Conservation (phyloP, 2,888 invertebrate genomes). For the Leptinotarsa peninsularis region DNA sequence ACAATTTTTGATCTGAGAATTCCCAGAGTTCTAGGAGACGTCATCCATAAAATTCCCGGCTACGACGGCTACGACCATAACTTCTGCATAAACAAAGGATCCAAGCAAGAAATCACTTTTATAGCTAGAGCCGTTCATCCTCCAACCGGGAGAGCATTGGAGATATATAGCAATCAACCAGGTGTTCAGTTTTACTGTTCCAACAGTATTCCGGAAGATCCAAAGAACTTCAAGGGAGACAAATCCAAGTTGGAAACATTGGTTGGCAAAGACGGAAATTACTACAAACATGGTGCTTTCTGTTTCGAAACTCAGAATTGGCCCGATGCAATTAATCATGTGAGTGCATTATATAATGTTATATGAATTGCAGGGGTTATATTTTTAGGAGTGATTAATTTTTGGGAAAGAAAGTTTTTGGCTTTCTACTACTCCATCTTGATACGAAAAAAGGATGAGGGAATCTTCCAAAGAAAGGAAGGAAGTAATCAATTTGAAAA, state of each 20-base stretch:
- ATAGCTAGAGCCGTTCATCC: constrained; percentile 79
- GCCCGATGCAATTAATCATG: constrained; percentile 90
- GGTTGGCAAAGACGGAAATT: constrained; percentile 55
- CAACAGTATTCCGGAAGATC: constrained; percentile 76
- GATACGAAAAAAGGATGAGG: no score
- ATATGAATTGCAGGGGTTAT: no score
- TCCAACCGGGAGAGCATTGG: constrained; percentile 73
- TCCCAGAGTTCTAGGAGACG: constrained; percentile 74
- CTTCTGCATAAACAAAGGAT: constrained; percentile 78
- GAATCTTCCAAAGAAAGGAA: no score
- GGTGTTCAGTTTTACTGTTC: constrained; percentile 92
- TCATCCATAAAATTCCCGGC: constrained; percentile 75
- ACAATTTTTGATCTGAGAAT: constrained; percentile 81
- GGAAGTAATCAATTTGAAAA: no score
- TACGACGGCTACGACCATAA: constrained; percentile 84
- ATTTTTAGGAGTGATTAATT: no score
- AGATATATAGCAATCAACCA: constrained; percentile 87
- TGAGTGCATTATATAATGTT: constrained; percentile 62
- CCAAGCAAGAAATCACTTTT: constrained; percentile 70
- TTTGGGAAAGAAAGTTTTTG: no score
- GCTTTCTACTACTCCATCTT: no score
- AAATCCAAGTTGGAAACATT: constrained; percentile 39
- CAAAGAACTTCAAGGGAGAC: constrained; percentile 53
- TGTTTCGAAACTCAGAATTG: constrained; percentile 94
- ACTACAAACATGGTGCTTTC: constrained; percentile 73